phyloP scores from a whole-genome alignment of 2,113 vertebrate species.

The Arvicanthis niloticus region DNA sequence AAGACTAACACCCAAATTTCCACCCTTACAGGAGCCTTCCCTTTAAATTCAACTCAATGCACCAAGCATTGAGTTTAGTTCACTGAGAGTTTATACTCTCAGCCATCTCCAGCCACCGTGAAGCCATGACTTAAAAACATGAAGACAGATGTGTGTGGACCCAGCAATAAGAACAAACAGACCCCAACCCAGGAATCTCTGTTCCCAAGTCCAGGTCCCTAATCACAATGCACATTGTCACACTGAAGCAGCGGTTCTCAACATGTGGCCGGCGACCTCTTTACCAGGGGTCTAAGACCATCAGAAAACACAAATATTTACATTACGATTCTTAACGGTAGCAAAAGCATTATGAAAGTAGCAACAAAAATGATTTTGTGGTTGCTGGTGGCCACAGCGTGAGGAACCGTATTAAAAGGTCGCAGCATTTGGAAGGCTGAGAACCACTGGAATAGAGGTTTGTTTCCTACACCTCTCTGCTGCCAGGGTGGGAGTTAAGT shows the following conservation, averaged over 20 bases:
- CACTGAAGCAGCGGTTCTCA: background rate
- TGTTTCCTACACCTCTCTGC: background rate
- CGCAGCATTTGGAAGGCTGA: background rate
- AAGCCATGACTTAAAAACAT: background rate
- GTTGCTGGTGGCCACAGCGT: too few relatives aligned
- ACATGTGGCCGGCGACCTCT: background rate
- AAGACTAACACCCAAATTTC: background rate
- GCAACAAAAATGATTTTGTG: background rate
- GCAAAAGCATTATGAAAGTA: background rate
- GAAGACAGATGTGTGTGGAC: fast-evolving
- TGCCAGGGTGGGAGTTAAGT: background rate
- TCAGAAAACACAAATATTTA: background rate
- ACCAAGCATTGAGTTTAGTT: background rate
- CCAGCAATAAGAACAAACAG: background rate
- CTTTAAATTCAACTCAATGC: background rate
- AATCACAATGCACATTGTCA: background rate
- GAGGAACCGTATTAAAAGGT: background rate
- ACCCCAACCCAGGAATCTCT: background rate
- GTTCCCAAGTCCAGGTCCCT: background rate
- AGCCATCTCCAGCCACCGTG: background rate
- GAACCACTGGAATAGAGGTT: background rate
- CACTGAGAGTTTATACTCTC: background rate
- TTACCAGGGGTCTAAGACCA: background rate
- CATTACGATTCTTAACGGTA: too few relatives aligned
- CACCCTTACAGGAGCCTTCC: background rate